A percentile compares a stretch with the other conserved stretches of the same genome.
phyloP scores from a whole-genome alignment of 2,888 invertebrate genomes.

The Cerastoderma edule region DNA sequence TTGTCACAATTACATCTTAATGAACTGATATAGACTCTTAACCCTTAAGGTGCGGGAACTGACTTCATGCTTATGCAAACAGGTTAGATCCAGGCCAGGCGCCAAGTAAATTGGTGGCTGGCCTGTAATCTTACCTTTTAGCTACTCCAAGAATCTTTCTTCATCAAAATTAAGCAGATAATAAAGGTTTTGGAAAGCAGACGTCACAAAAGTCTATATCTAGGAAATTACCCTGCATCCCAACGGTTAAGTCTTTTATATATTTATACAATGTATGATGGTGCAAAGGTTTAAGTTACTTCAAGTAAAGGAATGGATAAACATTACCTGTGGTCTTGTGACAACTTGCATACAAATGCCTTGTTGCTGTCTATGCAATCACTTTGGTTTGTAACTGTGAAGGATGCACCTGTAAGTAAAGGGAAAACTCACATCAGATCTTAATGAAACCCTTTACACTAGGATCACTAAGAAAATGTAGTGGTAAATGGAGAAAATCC shows the following conservation, averaged over 20 bases:
- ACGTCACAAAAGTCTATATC: too few relatives aligned
- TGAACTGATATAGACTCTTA: background rate
- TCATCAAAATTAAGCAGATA: too few relatives aligned
- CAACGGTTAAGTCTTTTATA: too few relatives aligned
- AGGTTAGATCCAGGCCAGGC: too few relatives aligned
- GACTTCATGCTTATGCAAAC: background rate
- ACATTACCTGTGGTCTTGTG: conserved; percentile 71
- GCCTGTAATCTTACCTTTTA: too few relatives aligned
- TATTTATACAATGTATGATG: too few relatives aligned
- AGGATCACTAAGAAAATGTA: background rate
- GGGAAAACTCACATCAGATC: background rate
- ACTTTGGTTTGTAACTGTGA: conserved; percentile 52
- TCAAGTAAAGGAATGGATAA: background rate
- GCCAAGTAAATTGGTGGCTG: too few relatives aligned
- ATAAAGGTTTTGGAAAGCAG: too few relatives aligned
- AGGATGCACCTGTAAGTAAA: conserved; percentile 66
- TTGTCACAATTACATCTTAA: too few relatives aligned
- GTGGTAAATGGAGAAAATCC: conserved; percentile 8
- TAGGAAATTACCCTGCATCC: too few relatives aligned
- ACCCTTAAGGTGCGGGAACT: background rate
- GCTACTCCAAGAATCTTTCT: too few relatives aligned
- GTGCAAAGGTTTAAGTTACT: background rate
- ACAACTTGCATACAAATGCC: conserved; percentile 68
- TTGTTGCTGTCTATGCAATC: conserved; percentile 60
- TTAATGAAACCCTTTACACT: background rate